These are phyloP conservation scores for Urophycis tenuis DNA, from an alignment of 2,797 vertebrate genomes.

Conservation along the genomic window DNA sequence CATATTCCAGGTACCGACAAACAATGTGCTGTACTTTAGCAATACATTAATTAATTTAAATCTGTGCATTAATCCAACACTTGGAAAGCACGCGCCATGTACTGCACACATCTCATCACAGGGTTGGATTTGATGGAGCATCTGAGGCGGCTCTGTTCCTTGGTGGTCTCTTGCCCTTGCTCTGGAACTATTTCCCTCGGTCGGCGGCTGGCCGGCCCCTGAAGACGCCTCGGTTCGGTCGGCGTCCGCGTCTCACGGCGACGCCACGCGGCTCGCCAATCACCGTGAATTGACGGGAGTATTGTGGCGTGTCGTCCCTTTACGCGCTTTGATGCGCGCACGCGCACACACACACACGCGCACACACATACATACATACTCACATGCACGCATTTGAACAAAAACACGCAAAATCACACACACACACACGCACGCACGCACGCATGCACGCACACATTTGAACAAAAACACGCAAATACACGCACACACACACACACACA, in stretches of 20 bases:
- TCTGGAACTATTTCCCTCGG: not conserved
- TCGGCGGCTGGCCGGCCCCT: not conserved
- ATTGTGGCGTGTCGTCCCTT: not conserved
- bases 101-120: too few species aligned
- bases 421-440: too few species aligned
- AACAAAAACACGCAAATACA: too few species aligned
- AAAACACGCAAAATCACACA: too few species aligned
- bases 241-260: not conserved
- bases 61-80: not conserved
- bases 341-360: not conserved
- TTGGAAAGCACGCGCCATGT: too few species aligned
- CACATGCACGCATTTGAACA: too few species aligned
- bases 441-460: too few species aligned
- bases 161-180: not conserved
- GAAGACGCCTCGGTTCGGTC: not conserved
- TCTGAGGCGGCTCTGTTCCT: not conserved
- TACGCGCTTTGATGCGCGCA: not conserved
- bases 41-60: not conserved
- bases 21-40: not conserved
- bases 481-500: too few species aligned
- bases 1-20: not conserved
- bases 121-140: not conserved
- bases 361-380: too few species aligned
- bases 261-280: not conserved
- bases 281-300: not conserved